Evolutionary conservation across 23 tunicate species (phyloP), one percentile per base, ranked within the genome.

Genomic region (Clavelina lepadiformis): DNA sequence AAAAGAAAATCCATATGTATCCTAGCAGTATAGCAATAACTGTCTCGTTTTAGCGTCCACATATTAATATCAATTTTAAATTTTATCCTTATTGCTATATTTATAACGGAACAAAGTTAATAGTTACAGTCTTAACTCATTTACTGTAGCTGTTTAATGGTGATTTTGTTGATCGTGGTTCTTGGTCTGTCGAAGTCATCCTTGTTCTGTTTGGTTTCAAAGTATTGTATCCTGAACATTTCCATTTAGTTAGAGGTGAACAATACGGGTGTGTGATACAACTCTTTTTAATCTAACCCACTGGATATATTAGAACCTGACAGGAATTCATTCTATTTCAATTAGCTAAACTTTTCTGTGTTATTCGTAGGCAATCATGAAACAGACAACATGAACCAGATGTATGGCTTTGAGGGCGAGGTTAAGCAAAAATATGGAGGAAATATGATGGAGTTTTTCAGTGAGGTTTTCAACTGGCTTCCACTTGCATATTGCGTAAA

Each of bases 391-490:
- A 93, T 93, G 98, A 93, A 93, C 65, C 93, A 93, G 56, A 79
- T 93, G 93, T 93, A 93, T 47, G 98, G 98, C 0, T 93, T 93
- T 61, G 98, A 93, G 60, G 98, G 98, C 4, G 98, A 93, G 69
- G 98, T 93, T 37, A 78, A 79, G 55, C 72, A 83, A n/a, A 93
- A 93, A 55, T 85, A 83, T 50, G 84, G 77, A 46, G 73, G 95
- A 46, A 91, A 79, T n/a, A 85, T 76, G 83, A 83, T 93, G 88
- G 76, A 44, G 19, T 59, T 83, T 3, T 93, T 93, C 63, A 83
- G 88, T 50, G 92, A 85, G 72, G 93, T 84, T n/a, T 93, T 93
- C 66, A 85, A 93, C 65, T 79, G 74, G 74, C 75, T 93, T 2
- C 98, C 98, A 4, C 87, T 93, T 23, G 81, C 94, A 7, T 93